Evolutionary conservation across 1,140 invertebrate species (phyloP), one percentile per base, ranked within the genome.

Genomic region (Cyrtorhinus lividipennis): DNA sequence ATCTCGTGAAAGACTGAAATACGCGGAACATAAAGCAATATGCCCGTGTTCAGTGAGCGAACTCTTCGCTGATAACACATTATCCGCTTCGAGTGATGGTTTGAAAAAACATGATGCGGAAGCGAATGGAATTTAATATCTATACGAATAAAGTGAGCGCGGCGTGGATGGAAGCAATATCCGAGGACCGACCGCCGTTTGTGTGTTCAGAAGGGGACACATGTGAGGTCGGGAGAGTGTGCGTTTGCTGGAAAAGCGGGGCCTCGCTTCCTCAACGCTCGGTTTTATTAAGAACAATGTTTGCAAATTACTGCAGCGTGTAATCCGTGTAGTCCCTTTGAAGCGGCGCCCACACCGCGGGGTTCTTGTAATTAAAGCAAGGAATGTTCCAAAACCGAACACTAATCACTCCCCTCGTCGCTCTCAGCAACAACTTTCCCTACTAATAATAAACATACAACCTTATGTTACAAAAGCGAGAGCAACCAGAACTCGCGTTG

Each of bases 231-330:
- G 30, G 30, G 5, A 38, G 30, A 38, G 30, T 38, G 30, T 38
- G 30, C 30, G 30, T 38, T 5, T 5, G 5, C 30, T 38, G 30
- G 30, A 20, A 53, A 53, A 22, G 5, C 20, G 18, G 20, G 48
- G 48, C 5, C 5, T 12, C 20, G 5, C 48, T 22, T 53, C 48
- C 48, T 20, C 48, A 10, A 53, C 48, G 5, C 18, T 53, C 8
- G 48, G 48, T 53, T 53, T 53, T 53, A 53, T 53, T 53, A 53
- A 53, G 48, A 53, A 53, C 48, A 53, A 53, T 53, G 48, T 53
- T 53, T 53, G 48, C 48, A 53, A 53, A 53, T 53, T 53, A 53
- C 48, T 53, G 48, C 48, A 53, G 48, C 48, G 48, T 53, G 48
- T 53, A 53, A 53, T 53, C 48, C 48, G 48, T 53, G 12, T 8